These are phyloP conservation scores for Sycophila texana DNA, from an alignment of 2,888 invertebrate genomes.

Conservation along the genomic window DNA sequence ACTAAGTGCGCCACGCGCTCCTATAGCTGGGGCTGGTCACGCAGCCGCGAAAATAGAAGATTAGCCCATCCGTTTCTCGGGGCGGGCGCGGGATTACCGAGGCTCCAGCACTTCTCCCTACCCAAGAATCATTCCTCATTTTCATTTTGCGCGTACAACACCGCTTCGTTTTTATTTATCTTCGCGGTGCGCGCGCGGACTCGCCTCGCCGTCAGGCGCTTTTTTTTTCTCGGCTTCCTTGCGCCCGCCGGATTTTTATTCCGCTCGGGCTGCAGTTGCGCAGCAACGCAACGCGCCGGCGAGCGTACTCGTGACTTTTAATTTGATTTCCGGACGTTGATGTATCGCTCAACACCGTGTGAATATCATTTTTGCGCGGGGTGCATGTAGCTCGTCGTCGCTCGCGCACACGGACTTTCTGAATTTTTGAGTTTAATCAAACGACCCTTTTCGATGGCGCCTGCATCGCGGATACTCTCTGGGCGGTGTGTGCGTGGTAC, in stretches of 20 bases:
- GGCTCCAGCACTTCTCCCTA: background rate
- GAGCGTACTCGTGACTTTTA: conserved; percentile 32
- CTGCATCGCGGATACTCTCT: background rate
- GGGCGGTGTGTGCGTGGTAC: background rate
- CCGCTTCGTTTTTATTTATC: conserved; percentile 43
- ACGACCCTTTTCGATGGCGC: background rate
- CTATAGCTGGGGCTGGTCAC: conserved; percentile 6
- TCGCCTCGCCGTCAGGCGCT: background rate
- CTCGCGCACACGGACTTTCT: background rate
- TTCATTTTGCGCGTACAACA: conserved; percentile 22
- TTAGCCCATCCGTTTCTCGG: conserved; percentile 70
- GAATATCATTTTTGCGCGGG: conserved; percentile 42
- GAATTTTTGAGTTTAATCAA: conserved; percentile 32
- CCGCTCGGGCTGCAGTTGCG: background rate
- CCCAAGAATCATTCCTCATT: conserved; percentile 33
- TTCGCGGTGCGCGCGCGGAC: conserved; percentile 1
- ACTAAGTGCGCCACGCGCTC: background rate
- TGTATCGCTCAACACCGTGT: conserved; percentile 19
- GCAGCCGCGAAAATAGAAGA: conserved; percentile 67
- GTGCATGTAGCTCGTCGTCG: background rate
- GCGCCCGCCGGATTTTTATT: conserved; percentile 32
- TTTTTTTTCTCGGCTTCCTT: background rate
- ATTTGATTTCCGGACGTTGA: conserved; percentile 50
- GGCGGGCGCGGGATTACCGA: background rate
- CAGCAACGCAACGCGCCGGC: too few relatives aligned